Percentiles rank a stretch among this genome's conserved stretches.
Conservation (phyloP, 2,888 invertebrate species). For the Chouioia cunea region DNA sequence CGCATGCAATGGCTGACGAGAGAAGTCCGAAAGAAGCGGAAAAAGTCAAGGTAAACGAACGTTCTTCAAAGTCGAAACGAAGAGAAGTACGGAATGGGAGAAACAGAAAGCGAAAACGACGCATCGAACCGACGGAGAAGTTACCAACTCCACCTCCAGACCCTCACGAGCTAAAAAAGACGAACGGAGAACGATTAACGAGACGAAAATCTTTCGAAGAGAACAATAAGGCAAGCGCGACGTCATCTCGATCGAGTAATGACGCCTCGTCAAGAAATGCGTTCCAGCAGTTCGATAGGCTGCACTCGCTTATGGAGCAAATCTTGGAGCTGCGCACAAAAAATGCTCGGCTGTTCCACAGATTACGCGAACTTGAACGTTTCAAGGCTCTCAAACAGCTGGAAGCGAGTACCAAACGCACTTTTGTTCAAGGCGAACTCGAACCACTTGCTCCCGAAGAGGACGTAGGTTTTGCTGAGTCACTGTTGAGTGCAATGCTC, state of each 20-base stretch:
- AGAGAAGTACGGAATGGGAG: too few relatives aligned
- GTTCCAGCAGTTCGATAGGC: constrained; percentile 84
- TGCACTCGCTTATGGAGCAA: constrained; percentile 83
- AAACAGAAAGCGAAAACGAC: constrained; percentile 37
- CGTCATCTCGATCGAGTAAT: too few relatives aligned
- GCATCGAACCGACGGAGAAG: constrained; percentile 35
- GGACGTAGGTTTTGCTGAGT: constrained; percentile 75
- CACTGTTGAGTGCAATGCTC: constrained; percentile 76
- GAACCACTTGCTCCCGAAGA: constrained; percentile 72
- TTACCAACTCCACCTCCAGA: constrained; percentile 70
- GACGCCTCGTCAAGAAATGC: constrained; percentile 68
- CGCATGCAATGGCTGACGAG: constrained; percentile 25
- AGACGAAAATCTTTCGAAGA: constrained; percentile 26
- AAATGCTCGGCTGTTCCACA: constrained; percentile 77
- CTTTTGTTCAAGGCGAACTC: constrained; percentile 69
- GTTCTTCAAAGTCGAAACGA: constrained; percentile 12
- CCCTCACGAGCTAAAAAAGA: constrained; percentile 52
- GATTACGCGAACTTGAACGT: constrained; percentile 81
- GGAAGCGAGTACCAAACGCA: background rate
- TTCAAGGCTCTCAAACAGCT: constrained; percentile 73
- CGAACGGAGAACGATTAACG: background rate
- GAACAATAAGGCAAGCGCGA: constrained; percentile 53
- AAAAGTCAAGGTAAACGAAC: background rate
- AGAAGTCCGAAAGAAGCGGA: constrained; percentile 1
- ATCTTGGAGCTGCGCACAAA: constrained; percentile 80